These are phyloP conservation scores for Amiota minor DNA, from an alignment of 2,888 invertebrate species.

Conservation along the genomic window DNA sequence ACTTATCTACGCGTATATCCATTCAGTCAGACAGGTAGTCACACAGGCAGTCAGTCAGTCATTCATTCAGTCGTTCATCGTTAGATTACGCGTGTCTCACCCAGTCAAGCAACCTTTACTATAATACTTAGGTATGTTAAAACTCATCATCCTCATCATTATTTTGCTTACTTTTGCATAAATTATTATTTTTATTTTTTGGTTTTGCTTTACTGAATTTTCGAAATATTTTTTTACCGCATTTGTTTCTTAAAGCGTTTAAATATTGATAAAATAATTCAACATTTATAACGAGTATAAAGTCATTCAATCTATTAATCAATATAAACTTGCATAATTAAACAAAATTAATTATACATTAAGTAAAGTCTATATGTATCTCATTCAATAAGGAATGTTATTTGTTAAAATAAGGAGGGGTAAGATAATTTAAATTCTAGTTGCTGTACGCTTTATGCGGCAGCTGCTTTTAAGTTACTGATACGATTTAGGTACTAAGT, in stretches of 20 bases:
- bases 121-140: no score
- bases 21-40: background rate
- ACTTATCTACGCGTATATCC: no score
- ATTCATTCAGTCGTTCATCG: background rate
- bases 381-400: no score
- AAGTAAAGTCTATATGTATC: no score
- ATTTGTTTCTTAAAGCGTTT: background rate
- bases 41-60: constrained; percentile 7
- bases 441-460: background rate
- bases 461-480: no score
- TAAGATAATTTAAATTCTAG: no score
- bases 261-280: background rate
- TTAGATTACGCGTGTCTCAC: no score
- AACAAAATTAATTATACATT: constrained; percentile 4
- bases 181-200: constrained; percentile 5
- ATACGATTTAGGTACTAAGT: no score
- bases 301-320: background rate
- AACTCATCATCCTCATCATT: no score
- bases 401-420: no score
- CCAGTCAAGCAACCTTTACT: no score
- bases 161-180: background rate
- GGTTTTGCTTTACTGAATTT: background rate
- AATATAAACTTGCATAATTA: background rate
- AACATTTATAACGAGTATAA: background rate
- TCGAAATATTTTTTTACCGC: background rate